Evolutionary conservation across 2,113 vertebrate species (phyloP), one percentile per base, ranked within the genome.

Genomic region (Pelusios castaneus): DNA sequence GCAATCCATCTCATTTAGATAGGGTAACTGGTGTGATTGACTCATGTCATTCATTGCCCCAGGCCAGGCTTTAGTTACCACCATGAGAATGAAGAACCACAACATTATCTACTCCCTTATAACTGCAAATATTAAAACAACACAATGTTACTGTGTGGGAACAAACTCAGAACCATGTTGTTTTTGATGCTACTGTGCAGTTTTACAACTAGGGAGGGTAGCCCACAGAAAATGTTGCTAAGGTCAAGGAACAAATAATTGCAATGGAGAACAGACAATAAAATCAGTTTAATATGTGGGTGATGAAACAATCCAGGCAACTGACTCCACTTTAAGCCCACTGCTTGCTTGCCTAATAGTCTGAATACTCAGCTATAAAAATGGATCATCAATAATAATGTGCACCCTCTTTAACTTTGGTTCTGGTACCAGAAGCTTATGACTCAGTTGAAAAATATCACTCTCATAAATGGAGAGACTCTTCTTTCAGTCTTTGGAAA

Each of bases 71-170:
- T 34, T 45, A 87, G 56, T 76, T 67, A 31, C 60, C 31, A n/a
- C 47, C 52, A 76, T 52, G 34, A 88, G 31, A 38, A 58, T 0
- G n/a, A 45, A 75, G 41, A 67, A 21, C 17, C 16, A 43, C 38
- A 83, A 12, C 88, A 88, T 31, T 1, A 1, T 5, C 60, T 27
- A 34, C 43, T 27, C 47, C 52, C 38, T 47, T 4, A 19, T 11
- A 6, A 52, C n/a, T 7, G 31, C 43, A 77, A 77, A 21, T 0
- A 2, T 41, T 55, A 55, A 43, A 25, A n/a, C 52, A 67, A 54
- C 1, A 0, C 56, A 34, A 21, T 2, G 22, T 25, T n/a, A 13
- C 0, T 10, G 49, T 55, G 55, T 6, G 13, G 82, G 25, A 38
- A 82, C 51, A 54, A 78, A 87, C 17, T 45, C 77, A 22, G 60